Evolutionary conservation across 2,888 invertebrate genomes (phyloP), one percentile per base, ranked within the genome.

Genomic region (Eristalis intricaria): DNA sequence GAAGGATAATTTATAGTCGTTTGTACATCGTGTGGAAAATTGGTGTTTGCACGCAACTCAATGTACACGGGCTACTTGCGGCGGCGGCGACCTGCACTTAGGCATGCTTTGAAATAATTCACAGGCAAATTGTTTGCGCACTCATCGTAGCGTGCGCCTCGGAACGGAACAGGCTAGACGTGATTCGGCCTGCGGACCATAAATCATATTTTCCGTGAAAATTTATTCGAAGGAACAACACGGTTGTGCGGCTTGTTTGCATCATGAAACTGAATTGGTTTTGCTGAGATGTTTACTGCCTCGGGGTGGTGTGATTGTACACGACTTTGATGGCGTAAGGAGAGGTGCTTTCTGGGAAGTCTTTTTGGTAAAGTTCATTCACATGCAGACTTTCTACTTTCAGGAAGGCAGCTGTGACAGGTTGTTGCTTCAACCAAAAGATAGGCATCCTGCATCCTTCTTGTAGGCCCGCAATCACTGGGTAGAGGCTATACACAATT

Each of bases 31-130:
- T 19, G 60, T 23, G 82, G 82, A 73, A 73, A 76, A 76, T 76
- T 29, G 60, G 3, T 60, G 60, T 26, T 60, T 29, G 26, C 26
- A 13, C 60, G 60, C 15, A 15, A 2, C 15, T 2, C 56, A 19
- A 7, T 8, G 32, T 32, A 19, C 50, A 50, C 5, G 50, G 50
- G 15, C 58, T 58, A 15, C 58, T 23, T 58, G 23, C 5, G 22
- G 58, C 5, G 22, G 58, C 29, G 29, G 5, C 22, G 11, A 76
- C 69, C 69, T 81, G 69, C 58, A 82, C 64, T 66, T 61, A 60
- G 23, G 50, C 85, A 82, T 85, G 77, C 71, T 85, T 74, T 70
- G 35, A 76, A 76, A 81, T 73, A 69, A 82, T 82, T 82, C 40
- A 66, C 29, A 73, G 70, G 8, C 61, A 78, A 82, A 86, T 86